Conservation (phyloP, 2,888 invertebrate genomes). For the Carabus problematicus region DNA sequence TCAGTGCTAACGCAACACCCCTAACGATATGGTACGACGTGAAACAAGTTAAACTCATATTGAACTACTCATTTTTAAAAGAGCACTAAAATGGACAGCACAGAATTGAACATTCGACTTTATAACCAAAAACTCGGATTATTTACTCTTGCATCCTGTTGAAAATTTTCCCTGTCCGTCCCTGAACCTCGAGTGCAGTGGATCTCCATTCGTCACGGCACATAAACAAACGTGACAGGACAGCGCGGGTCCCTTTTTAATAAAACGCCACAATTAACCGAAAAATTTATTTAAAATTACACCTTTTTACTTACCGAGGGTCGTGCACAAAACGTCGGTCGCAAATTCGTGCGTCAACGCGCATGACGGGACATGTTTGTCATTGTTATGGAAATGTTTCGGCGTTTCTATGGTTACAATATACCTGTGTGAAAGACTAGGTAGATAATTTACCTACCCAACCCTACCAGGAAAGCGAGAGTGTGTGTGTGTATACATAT, state of each 20-base stretch:
- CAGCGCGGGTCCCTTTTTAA: slow-evolving; percentile 24
- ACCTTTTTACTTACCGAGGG: slow-evolving; percentile 21
- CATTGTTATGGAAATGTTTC: slow-evolving; percentile 30
- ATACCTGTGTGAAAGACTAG: slow-evolving; percentile 21
- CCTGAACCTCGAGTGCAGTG: background rate
- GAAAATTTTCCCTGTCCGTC: too few species aligned
- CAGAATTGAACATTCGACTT: too few species aligned
- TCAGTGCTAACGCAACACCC: too few species aligned
- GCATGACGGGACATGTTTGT: slow-evolving; percentile 10
- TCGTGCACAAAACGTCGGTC: slow-evolving; percentile 31
- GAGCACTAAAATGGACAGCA: too few species aligned
- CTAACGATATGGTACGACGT: too few species aligned
- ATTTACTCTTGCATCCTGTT: too few species aligned
- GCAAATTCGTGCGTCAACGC: slow-evolving; percentile 6
- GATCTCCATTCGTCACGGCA: slow-evolving; percentile 11
- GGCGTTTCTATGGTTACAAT: slow-evolving; percentile 28
- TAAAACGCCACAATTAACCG: slow-evolving; percentile 32
- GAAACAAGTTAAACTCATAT: too few species aligned
- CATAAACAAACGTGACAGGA: slow-evolving; percentile 19
- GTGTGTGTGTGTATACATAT: too few species aligned
- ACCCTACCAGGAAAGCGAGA: too few species aligned
- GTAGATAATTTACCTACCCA: too few species aligned
- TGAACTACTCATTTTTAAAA: too few species aligned
- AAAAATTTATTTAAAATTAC: slow-evolving; percentile 32
- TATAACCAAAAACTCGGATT: too few species aligned